Conservation (phyloP, 2,797 vertebrate species). For the Australoheros facetus region DNA sequence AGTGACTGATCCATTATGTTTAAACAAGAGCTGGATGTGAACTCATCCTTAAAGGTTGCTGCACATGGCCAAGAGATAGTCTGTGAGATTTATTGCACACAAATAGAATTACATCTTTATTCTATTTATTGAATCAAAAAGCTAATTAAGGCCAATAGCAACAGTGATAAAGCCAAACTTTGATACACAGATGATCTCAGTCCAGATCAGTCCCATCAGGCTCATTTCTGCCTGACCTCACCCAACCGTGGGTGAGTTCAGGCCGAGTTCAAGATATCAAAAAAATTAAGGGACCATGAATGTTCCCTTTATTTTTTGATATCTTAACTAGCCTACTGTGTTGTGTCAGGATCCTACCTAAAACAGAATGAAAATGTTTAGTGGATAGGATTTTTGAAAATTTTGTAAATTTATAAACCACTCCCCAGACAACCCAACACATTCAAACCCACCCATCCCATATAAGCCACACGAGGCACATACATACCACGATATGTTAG, state of each 20-base stretch:
- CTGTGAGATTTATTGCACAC: neutral
- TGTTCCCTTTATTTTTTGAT: neutral
- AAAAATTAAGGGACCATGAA: neutral
- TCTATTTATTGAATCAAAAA: neutral
- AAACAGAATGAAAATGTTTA: neutral
- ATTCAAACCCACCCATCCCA: conserved; percentile 25
- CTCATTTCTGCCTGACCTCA: neutral
- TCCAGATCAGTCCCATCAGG: neutral
- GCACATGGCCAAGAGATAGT: neutral
- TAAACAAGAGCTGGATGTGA: neutral
- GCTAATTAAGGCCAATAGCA: neutral
- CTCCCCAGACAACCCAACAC: conserved; percentile 14
- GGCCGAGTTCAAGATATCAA: too few species aligned
- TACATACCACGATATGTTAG: conserved; percentile 57
- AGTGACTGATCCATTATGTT: conserved; percentile 3
- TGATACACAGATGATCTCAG: neutral
- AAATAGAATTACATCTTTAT: neutral
- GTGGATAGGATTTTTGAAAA: conserved; percentile 1
- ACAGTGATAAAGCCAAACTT: neutral
- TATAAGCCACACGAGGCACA: conserved; percentile 33
- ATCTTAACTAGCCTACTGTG: neutral
- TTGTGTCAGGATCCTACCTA: neutral
- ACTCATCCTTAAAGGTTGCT: too few species aligned
- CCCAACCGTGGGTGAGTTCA: neutral
- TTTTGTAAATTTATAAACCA: conserved; percentile 7